A percentile compares a stretch with the other conserved stretches of the same genome.
phyloP scores from a whole-genome alignment of 2,888 invertebrate species.

The Drosophila subsilvestris region DNA sequence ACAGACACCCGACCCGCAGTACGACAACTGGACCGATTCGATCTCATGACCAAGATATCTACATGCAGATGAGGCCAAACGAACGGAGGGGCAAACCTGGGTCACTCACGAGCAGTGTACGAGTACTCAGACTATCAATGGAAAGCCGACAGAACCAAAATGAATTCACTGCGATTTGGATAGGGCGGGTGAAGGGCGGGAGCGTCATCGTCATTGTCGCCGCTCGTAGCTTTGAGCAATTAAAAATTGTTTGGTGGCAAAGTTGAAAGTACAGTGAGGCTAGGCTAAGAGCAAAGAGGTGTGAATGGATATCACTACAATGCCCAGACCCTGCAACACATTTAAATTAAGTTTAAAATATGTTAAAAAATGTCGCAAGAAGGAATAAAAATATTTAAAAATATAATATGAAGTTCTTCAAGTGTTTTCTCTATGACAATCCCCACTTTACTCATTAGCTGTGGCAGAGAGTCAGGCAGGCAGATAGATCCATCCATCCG shows the following conservation, averaged over 20 bases:
- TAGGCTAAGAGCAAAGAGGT: not conserved
- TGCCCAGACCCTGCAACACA: too few relatives aligned
- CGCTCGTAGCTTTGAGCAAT: slow-evolving; percentile 75
- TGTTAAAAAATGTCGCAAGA: too few relatives aligned
- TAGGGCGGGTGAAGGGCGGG: slow-evolving; percentile 1
- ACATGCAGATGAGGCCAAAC: slow-evolving; percentile 74
- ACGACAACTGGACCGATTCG: slow-evolving; percentile 62
- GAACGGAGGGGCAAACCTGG: slow-evolving; percentile 30
- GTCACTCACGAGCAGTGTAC: slow-evolving; percentile 23
- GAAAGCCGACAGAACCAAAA: slow-evolving; percentile 61
- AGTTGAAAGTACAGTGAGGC: slow-evolving; percentile 38
- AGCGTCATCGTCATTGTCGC: slow-evolving; percentile 61
- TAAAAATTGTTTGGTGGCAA: slow-evolving; percentile 60
- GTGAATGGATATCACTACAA: too few relatives aligned
- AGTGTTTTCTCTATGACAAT: not conserved
- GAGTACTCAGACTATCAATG: slow-evolving; percentile 64
- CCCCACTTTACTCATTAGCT: slow-evolving; percentile 50
- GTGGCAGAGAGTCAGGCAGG: slow-evolving; percentile 2
- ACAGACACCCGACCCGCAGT: slow-evolving; percentile 70
- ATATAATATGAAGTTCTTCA: too few relatives aligned
- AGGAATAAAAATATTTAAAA: too few relatives aligned
- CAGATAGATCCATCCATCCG: not conserved
- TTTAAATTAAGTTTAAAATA: too few relatives aligned
- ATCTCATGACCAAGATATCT: slow-evolving; percentile 69
- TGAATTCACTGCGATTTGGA: slow-evolving; percentile 72